These are phyloP conservation scores for Gouania willdenowi DNA, from an alignment of 2,797 vertebrate genomes.

Conservation along the genomic window DNA sequence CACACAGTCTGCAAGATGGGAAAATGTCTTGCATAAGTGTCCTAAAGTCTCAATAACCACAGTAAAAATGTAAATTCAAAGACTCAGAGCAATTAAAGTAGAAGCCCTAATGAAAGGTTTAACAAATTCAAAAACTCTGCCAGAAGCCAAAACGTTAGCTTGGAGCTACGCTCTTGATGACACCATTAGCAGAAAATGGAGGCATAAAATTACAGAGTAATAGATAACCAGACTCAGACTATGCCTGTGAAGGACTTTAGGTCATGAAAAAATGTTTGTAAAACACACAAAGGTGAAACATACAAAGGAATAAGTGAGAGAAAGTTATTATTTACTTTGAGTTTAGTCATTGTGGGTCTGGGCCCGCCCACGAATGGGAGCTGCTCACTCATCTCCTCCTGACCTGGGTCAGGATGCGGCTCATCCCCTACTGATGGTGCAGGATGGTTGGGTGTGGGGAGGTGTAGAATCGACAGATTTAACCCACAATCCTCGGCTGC, in stretches of 20 bases:
- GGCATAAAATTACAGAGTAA: conserved; percentile 50
- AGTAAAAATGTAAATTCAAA: conserved; percentile 28
- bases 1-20: background rate
- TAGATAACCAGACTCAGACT: conserved; percentile 53
- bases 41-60: background rate
- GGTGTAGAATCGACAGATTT: conserved; percentile 54
- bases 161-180: conserved; percentile 22
- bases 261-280: conserved; percentile 12
- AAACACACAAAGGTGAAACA: conserved; percentile 5
- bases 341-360: conserved; percentile 92
- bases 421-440: conserved; percentile 8
- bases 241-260: conserved; percentile 37
- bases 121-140: conserved; percentile 25
- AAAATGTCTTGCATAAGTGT: background rate
- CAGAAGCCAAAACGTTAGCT: conserved; percentile 35
- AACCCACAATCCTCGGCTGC: conserved; percentile 83
- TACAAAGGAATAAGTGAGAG: conserved; percentile 10
- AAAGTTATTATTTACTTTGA: conserved; percentile 81
- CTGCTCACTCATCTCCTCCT: conserved; percentile 63
- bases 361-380: conserved; percentile 87
- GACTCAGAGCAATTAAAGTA: conserved; percentile 21
- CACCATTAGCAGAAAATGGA: conserved; percentile 34
- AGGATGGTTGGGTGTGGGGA: background rate
- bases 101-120: conserved; percentile 5
- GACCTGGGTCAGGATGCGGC: conserved; percentile 13